Evolutionary conservation across 2,888 invertebrate species (phyloP), one percentile per base, ranked within the genome.

Genomic region (Athetis lepigone): DNA sequence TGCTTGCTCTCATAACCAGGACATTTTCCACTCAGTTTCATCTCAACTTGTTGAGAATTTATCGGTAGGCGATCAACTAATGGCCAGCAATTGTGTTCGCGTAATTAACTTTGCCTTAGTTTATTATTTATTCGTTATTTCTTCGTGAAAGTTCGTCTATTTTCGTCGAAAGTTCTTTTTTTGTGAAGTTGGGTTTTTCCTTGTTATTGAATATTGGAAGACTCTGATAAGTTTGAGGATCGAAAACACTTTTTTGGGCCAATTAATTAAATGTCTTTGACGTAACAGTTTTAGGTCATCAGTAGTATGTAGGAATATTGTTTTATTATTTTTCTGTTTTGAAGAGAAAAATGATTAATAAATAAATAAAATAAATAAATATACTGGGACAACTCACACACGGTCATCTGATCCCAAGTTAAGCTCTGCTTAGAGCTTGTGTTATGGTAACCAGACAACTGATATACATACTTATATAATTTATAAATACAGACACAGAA

Each of bases 51-150:
- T 56, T n/a, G 25, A 43, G 49, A 80, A 69, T 78, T 78, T 78
- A 80, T 77, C 56, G 64, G 46, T 60, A 64, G 59, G 47, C 56
- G 43, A 23, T 33, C 33, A 33, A 55, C 29, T 67, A 77, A 73
- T 61, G 33, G 60, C 47, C 45, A 52, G 37, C 45, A 39, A 70
- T 67, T 40, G 69, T 63, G 55, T 64, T 55, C 70, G 45, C 50
- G 50, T 77, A 78, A 79, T 79, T 77, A 77, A 77, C 66, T 70
- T 64, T 37, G 37, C 25, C 60, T 46, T 69, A 64, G 62, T 61
- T 66, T 70, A 62, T 67, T 72, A 68, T 77, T 63, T 55, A 67
- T 62, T 61, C 55, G 45, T 39, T 56, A 47, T 40, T 56, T 9
- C 46, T 62, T 56, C 13, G 23, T 33, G 33, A 29, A 60, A 60